Conservation (phyloP, 2,113 vertebrate species). For the Sula dactylatra region DNA sequence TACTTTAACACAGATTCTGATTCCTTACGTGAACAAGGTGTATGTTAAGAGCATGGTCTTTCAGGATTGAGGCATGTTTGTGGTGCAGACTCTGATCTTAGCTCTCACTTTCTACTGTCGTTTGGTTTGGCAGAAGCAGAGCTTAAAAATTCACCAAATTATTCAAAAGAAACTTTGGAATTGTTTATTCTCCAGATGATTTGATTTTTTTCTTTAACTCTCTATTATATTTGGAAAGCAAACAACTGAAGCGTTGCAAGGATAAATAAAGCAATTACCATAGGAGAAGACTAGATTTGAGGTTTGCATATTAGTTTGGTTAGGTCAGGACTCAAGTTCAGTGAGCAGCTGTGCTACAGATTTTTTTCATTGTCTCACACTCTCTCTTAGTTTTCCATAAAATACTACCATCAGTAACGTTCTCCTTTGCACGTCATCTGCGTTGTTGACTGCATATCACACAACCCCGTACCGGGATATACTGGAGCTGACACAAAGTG, state of each 20-base stretch:
- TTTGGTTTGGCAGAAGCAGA: background rate
- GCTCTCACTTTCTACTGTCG: background rate
- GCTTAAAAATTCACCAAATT: background rate
- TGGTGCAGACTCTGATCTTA: background rate
- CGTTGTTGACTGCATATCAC: background rate
- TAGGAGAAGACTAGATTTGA: background rate
- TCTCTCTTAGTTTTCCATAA: background rate
- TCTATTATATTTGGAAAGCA: background rate
- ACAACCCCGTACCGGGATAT: background rate
- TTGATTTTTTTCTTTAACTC: background rate
- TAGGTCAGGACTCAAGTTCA: background rate
- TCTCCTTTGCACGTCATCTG: background rate
- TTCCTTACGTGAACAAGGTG: rapidly evolving
- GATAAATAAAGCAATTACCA: background rate
- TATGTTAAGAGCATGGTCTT: background rate
- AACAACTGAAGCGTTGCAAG: background rate
- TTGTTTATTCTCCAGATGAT: background rate
- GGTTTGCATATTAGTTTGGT: background rate
- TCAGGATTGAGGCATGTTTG: rapidly evolving
- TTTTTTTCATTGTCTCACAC: background rate
- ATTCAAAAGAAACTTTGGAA: background rate
- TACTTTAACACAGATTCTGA: background rate
- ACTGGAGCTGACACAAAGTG: background rate
- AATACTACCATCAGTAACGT: background rate
- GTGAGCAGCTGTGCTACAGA: constrained; percentile 27